Percentiles rank a stretch among this genome's conserved stretches.
These are phyloP conservation scores for Pseudolaguvia tuberculata DNA, from an alignment of 2,113 vertebrate species.

Conservation along the genomic window DNA sequence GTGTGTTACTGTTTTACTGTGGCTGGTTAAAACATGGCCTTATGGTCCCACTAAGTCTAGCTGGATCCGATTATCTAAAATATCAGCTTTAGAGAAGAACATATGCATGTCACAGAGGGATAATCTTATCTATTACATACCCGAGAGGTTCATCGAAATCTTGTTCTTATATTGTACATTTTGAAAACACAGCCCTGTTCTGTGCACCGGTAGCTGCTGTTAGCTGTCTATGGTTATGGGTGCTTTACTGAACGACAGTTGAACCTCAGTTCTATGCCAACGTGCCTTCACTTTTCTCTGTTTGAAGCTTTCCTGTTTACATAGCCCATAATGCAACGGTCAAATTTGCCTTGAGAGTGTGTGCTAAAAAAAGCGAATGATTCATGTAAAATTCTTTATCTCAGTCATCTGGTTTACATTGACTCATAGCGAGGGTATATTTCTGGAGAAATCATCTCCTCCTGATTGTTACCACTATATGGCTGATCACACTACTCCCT, in stretches of 20 bases:
- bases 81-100: conserved; percentile 2
- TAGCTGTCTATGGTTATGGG: conserved; percentile 9
- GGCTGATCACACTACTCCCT: conserved; percentile 47
- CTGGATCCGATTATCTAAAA: neutral
- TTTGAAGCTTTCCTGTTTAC: neutral
- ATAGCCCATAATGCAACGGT: conserved; percentile 54
- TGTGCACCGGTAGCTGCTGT: neutral
- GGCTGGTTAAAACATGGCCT: conserved; percentile 23
- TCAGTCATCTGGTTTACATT: conserved; percentile 64
- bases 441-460: conserved; percentile 63
- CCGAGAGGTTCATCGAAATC: conserved; percentile 22
- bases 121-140: conserved; percentile 3
- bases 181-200: neutral
- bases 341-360: conserved; percentile 44
- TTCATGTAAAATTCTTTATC: conserved; percentile 61
- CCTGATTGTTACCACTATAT: conserved; percentile 59
- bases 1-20: conserved; percentile 21
- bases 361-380: conserved; percentile 30
- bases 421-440: conserved; percentile 58
- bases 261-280: neutral
- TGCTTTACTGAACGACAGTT: conserved; percentile 1
- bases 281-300: conserved; percentile 1
- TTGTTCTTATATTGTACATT: conserved; percentile 3
- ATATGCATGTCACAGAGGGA: neutral
- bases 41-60: neutral